Evolutionary conservation across 2,113 vertebrate genomes (phyloP).

Genomic region (Salvator merianae): DNA sequence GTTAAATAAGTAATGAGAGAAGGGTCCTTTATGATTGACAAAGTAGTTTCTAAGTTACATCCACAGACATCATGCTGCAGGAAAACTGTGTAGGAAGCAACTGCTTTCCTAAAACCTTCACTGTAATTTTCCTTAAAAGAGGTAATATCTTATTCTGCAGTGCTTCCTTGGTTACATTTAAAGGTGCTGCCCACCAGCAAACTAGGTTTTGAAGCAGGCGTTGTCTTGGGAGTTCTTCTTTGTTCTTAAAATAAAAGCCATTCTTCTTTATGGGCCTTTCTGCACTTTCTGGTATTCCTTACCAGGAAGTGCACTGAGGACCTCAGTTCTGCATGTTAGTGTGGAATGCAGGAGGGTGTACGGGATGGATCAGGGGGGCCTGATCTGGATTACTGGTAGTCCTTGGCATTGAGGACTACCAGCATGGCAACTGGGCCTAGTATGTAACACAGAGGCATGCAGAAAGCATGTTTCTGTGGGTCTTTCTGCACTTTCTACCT

Average conservation of each 20-base stretch:
- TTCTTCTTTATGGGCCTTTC: not conserved
- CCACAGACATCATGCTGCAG: slow-evolving; percentile 14
- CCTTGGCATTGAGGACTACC: too few relatives aligned
- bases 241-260: slow-evolving; percentile 19
- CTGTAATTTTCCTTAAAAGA: slow-evolving; percentile 33
- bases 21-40: slow-evolving; percentile 10
- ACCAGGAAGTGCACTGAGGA: too few relatives aligned
- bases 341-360: too few relatives aligned
- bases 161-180: slow-evolving; percentile 16
- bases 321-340: too few relatives aligned
- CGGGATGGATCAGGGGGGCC: too few relatives aligned
- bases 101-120: slow-evolving; percentile 7
- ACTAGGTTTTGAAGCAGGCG: not conserved
- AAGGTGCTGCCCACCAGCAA: not conserved
- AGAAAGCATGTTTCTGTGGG: too few relatives aligned
- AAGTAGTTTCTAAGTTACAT: slow-evolving; percentile 11
- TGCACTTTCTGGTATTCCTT: too few relatives aligned
- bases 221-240: not conserved
- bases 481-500: too few relatives aligned
- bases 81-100: slow-evolving; percentile 22
- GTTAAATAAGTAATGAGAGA: slow-evolving; percentile 2
- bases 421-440: too few relatives aligned
- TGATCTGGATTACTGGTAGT: too few relatives aligned
- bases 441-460: too few relatives aligned
- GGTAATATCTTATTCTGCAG: slow-evolving; percentile 17